phyloP scores from a whole-genome alignment of 1,140 invertebrate genomes.

The Drosophila sucinea region DNA sequence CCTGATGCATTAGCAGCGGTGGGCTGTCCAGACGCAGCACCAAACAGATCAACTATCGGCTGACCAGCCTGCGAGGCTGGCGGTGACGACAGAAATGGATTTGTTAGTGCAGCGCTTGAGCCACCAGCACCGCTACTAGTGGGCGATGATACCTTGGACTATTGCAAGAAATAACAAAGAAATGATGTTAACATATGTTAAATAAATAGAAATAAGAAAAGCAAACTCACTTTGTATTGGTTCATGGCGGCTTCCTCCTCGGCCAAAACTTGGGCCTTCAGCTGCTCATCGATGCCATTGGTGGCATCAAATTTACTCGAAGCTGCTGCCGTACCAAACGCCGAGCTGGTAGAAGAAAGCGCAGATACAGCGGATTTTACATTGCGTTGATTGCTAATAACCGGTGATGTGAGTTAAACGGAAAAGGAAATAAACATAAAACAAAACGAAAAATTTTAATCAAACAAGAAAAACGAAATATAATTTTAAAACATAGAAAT shows the following conservation, averaged over 20 bases:
- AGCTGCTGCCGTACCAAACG: conserved; percentile 91
- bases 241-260: conserved; percentile 98
- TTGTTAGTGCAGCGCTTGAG: conserved; percentile 87
- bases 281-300: conserved; percentile 92
- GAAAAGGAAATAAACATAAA: conserved; percentile 39
- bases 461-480: conserved; percentile 25
- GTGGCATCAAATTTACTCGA: conserved; percentile 89
- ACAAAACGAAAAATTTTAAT: conserved; percentile 39
- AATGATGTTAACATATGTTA: conserved; percentile 31
- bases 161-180: conserved; percentile 50
- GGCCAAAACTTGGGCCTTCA: conserved; percentile 93
- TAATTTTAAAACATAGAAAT: conserved; percentile 20
- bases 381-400: conserved; percentile 89
- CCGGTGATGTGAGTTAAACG: conserved; percentile 13
- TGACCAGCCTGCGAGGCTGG: conserved; percentile 86
- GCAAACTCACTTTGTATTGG: conserved; percentile 92
- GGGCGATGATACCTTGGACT: conserved; percentile 92
- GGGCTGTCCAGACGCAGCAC: conserved; percentile 85
- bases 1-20: conserved; percentile 71
- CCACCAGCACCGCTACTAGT: conserved; percentile 84
- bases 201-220: background rate
- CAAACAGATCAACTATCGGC: conserved; percentile 91
- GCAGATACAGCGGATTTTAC: conserved; percentile 95
- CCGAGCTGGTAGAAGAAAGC: conserved; percentile 93
- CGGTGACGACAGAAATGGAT: conserved; percentile 91